phyloP scores from a whole-genome alignment of 2,797 vertebrate genomes.

The Coregonus suidteri region DNA sequence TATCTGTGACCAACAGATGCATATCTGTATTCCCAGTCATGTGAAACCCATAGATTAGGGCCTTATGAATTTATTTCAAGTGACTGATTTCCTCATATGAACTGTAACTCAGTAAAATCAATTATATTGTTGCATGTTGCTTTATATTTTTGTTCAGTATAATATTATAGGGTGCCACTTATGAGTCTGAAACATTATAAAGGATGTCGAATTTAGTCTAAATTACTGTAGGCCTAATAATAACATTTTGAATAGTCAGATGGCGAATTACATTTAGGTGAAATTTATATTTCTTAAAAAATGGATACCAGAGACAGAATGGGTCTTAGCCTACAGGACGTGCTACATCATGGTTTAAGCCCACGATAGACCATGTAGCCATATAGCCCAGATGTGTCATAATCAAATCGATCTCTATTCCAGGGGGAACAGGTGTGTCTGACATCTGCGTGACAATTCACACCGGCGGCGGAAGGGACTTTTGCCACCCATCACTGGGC shows the following conservation, averaged over 20 bases:
- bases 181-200: no score
- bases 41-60: no score
- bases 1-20: no score
- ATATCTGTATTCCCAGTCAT: no score
- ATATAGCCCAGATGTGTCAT: not conserved
- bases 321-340: not conserved
- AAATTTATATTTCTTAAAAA: not conserved
- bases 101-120: no score
- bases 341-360: not conserved
- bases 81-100: no score
- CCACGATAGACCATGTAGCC: not conserved
- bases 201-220: not conserved
- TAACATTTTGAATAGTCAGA: not conserved
- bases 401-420: not conserved
- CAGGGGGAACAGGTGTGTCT: conserved; percentile 1
- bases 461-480: not conserved
- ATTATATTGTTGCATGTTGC: no score
- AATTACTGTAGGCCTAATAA: not conserved
- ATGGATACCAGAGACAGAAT: no score
- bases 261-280: not conserved
- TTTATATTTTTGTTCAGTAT: not conserved
- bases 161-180: not conserved
- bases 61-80: no score
- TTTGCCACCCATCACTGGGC: conserved; percentile 13
- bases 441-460: not conserved